A percentile compares a stretch with the other conserved stretches of the same genome.
phyloP scores from a whole-genome alignment of 2,113 vertebrate genomes.

The Nannospalax galili region DNA sequence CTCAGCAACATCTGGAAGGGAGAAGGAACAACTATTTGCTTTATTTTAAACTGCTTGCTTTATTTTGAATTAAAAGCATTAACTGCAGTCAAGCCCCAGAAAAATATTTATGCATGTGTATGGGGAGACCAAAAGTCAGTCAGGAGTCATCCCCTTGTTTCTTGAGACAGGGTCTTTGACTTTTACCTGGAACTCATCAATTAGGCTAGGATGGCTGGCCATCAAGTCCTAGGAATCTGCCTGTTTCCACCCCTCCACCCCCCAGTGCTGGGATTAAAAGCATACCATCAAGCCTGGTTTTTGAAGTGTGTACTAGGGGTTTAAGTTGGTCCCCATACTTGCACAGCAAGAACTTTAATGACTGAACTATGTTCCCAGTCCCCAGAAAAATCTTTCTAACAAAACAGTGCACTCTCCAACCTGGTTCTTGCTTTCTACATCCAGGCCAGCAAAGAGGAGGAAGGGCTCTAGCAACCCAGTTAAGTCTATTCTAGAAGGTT shows the following conservation, averaged over 20 bases:
- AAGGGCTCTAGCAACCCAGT: neutral
- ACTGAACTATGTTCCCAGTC: neutral
- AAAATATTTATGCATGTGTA: neutral
- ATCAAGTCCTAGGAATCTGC: neutral
- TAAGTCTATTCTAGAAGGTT: neutral
- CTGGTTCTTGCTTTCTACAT: neutral
- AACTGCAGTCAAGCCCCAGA: slow-evolving; percentile 29
- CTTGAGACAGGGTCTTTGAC: no score
- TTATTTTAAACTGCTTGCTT: slow-evolving; percentile 50
- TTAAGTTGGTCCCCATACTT: neutral
- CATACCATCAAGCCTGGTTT: neutral
- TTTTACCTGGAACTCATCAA: neutral
- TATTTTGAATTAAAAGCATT: slow-evolving; percentile 66
- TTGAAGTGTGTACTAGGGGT: neutral
- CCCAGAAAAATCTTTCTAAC: slow-evolving; percentile 45
- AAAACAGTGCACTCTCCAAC: neutral
- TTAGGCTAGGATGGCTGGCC: neutral
- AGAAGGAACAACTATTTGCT: slow-evolving; percentile 4
- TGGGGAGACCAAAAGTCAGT: neutral
- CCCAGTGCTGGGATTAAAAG: neutral
- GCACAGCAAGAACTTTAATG: no score
- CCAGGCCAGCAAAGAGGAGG: neutral
- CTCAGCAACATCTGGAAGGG: slow-evolving; percentile 40
- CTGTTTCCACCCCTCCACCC: neutral
- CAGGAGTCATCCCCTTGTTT: neutral